Evolutionary conservation across 2,888 invertebrate genomes (phyloP), one percentile per base, ranked within the genome.

Genomic region (Cacoxenus indagator): DNA sequence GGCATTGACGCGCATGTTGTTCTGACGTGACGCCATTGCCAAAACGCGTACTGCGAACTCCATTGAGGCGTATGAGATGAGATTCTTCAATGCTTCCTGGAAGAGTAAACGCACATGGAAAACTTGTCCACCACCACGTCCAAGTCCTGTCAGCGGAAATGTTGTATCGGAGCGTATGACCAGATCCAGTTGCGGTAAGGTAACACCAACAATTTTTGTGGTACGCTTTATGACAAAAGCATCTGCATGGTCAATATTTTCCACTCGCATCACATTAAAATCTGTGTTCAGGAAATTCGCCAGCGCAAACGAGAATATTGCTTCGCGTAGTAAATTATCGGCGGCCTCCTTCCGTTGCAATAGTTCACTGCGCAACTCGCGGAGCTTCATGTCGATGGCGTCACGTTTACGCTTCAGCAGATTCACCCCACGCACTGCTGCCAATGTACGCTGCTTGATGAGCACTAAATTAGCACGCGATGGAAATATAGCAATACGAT

Each of bases 1-100:
- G 0, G 84, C 87, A 71, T 86, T 86, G 0, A 85, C 77, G 0
- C 87, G 78, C 83, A 77, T 85, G 46, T 84, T 86, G 0, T 78
- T 85, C 48, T 82, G 84, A 0, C 69, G 75, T 1, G 79, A 75
- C 9, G 75, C 78, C 0, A 70, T 51, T 5, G 26, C 4, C 46
- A 87, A 27, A 68, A 78, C 70, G 0, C 76, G 70, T 1, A 70
- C 54, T 43, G 81, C 78, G 26, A 78, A 84, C 17, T 81, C 72
- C 9, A 83, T 27, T 4, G 86, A 85, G 0, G 84, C 84, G 1
- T 74, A 65, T 0, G 70, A 64, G 5, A 82, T 71, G 24, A 87
- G 65, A 3, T 72, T 37, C 0, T n/a, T 24, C 0, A 84, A 64
- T 0, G 82, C 78, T 0, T 71, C 62, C 19, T 73, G 74, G 29